Conservation (phyloP, 2,797 vertebrate species). For the Crax fasciolata region DNA sequence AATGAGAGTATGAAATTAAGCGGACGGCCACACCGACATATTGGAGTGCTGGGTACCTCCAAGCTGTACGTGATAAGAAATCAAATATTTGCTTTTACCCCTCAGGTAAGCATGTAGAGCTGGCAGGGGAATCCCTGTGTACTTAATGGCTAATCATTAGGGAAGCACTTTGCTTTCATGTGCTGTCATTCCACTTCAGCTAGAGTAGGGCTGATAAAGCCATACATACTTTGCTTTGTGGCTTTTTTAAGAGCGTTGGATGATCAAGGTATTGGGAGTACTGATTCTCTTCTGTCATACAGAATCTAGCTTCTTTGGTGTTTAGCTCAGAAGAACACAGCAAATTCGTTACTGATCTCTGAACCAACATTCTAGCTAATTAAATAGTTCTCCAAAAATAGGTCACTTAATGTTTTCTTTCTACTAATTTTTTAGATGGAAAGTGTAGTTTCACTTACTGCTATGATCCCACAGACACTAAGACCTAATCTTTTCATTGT, state of each 20-base stretch:
- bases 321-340: neutral
- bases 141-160: slow-evolving; percentile 24
- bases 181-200: neutral
- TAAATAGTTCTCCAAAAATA: neutral
- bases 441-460: neutral
- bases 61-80: slow-evolving; percentile 96
- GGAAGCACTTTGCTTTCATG: neutral
- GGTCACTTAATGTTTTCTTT: neutral
- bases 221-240: neutral
- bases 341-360: neutral
- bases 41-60: slow-evolving; percentile 96
- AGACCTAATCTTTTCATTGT: neutral
- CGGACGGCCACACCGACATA: slow-evolving; percentile 95
- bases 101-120: slow-evolving; percentile 88
- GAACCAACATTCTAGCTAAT: neutral
- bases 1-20: slow-evolving; percentile 93
- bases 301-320: neutral
- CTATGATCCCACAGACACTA: neutral
- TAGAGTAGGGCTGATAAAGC: neutral
- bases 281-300: neutral
- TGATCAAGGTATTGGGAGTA: neutral
- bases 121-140: slow-evolving; percentile 27
- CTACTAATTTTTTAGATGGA: neutral
- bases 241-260: neutral
- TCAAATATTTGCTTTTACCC: slow-evolving; percentile 93